Conservation (phyloP, 2,113 vertebrate genomes). For the Podarcis muralis region DNA sequence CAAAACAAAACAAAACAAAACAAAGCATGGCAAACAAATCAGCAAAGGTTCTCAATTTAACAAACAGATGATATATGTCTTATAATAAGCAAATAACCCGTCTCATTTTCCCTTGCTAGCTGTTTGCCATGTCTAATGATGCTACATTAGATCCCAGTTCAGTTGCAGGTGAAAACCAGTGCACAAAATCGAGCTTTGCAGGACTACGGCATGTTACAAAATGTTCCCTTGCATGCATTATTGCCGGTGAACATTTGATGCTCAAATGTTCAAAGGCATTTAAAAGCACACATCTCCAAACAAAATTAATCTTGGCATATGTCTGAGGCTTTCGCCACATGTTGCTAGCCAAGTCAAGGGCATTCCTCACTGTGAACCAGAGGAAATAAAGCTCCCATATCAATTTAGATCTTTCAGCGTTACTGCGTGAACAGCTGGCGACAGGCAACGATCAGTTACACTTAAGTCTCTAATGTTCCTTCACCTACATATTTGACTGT, state of each 20-base stretch:
- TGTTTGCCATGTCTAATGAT: neutral
- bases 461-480: constrained; percentile 4
- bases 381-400: constrained; percentile 29
- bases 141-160: neutral
- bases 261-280: neutral
- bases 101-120: constrained; percentile 43
- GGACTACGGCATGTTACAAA: constrained; percentile 33
- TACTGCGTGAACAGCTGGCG: constrained; percentile 8
- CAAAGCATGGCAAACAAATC: neutral
- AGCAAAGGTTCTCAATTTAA: neutral
- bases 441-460: constrained; percentile 1
- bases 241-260: constrained; percentile 21
- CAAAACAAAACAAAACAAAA: neutral
- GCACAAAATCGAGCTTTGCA: constrained; percentile 8
- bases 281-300: constrained; percentile 47
- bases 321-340: constrained; percentile 49
- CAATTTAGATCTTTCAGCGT: neutral
- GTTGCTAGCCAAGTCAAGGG: constrained; percentile 30
- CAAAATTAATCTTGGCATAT: constrained; percentile 39
- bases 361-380: constrained; percentile 16
- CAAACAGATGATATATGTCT: neutral
- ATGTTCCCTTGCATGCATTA: constrained; percentile 25
- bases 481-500: neutral
- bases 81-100: neutral
- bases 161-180: neutral